Conservation (phyloP, 2,113 vertebrate genomes). For the Colistium nudipinnis region DNA sequence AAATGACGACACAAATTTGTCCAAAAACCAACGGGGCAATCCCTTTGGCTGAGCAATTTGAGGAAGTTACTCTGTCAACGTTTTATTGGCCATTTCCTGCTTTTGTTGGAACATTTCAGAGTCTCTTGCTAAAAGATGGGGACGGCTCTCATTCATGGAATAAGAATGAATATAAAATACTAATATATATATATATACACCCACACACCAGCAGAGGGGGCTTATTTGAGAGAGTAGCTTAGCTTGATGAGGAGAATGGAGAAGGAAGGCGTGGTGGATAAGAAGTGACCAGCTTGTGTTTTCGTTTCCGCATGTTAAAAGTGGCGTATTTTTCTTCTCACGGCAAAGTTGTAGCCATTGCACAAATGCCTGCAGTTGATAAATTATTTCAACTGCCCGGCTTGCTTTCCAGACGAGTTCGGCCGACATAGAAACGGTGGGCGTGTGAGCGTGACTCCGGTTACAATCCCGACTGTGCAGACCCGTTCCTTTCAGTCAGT, state of each 20-base stretch:
- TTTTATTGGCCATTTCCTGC: no score
- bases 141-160: no score
- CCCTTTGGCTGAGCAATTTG: no score
- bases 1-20: no score
- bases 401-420: neutral
- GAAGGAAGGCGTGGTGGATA: neutral
- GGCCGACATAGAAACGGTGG: neutral
- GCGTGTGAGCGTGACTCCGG: neutral
- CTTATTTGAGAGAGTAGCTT: neutral
- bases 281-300: constrained; percentile 7
- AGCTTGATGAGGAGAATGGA: neutral
- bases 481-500: neutral
- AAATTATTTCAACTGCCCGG: constrained; percentile 7
- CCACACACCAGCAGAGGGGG: neutral
- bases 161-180: no score
- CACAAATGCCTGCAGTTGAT: neutral
- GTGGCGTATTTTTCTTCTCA: neutral
- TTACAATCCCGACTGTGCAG: constrained; percentile 1
- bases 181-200: no score
- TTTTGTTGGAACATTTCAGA: no score
- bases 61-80: no score
- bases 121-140: no score
- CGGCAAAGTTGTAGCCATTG: constrained; percentile 31
- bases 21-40: no score
- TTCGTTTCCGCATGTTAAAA: constrained; percentile 14